Percentiles rank a stretch among this genome's conserved stretches.
phyloP scores from a whole-genome alignment of 2,113 vertebrate genomes.

The Sinocyclocheilus anophthalmus region DNA sequence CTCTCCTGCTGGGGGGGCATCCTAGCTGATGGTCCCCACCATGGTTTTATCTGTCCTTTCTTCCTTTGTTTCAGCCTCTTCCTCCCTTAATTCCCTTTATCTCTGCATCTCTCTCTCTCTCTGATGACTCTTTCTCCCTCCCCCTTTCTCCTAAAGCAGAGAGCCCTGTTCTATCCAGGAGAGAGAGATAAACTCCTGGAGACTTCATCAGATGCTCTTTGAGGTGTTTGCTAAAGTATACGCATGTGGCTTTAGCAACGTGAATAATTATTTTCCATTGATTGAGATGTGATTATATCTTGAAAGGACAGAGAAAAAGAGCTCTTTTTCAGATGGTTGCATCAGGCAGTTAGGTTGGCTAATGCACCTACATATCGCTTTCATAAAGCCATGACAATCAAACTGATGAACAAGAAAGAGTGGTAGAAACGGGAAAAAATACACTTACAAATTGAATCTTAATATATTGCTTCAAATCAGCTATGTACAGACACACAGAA shows the following conservation, averaged over 20 bases:
- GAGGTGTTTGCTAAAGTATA: conserved; percentile 42
- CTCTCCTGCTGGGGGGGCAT: conserved; percentile 47
- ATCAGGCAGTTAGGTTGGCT: conserved; percentile 43
- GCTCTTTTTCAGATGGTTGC: conserved; percentile 55
- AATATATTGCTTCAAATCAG: not conserved
- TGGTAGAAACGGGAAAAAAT: not conserved
- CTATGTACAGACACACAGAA: not conserved
- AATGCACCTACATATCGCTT: conserved; percentile 5
- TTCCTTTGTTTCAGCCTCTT: conserved; percentile 59
- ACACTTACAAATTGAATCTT: not conserved
- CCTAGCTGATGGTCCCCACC: conserved; percentile 42
- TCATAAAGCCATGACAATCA: conserved; percentile 19
- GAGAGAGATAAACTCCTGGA: conserved; percentile 36
- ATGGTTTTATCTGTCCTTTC: conserved; percentile 58
- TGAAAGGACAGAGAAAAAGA: conserved; percentile 35
- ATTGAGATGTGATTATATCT: conserved; percentile 44
- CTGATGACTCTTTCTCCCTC: conserved; percentile 26
- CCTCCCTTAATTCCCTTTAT: conserved; percentile 59
- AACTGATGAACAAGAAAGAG: not conserved
- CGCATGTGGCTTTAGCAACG: not conserved
- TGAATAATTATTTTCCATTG: conserved; percentile 39
- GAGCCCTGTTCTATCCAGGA: not conserved
- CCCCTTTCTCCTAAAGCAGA: conserved; percentile 22
- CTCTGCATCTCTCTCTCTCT: conserved; percentile 49
- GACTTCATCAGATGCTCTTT: conserved; percentile 22